Evolutionary conservation across 2,113 vertebrate genomes (phyloP).

Genomic region (human (Homo sapiens)): GRCh38 chr9:3929001-3929500

Average conservation of each 20-base stretch:
- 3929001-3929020: conserved; percentile 57
- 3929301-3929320: conserved; percentile 39
- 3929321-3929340: conserved; percentile 30
- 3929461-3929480: neutral
- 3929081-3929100: conserved; percentile 51
- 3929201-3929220: conserved; percentile 1
- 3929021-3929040: conserved; percentile 52
- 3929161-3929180: neutral
- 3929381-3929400: conserved; percentile 42
- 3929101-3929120: conserved; percentile 18
- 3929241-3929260: conserved; percentile 33
- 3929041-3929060: conserved; percentile 27
- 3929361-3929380: conserved; percentile 30
- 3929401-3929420: conserved; percentile 15
- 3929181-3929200: conserved; percentile 19
- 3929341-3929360: neutral
- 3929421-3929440: conserved; percentile 9
- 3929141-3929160: neutral
- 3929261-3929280: conserved; percentile 41
- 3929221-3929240: neutral
- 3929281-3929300: conserved; percentile 27
- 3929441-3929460: neutral
- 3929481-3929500: neutral
- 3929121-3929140: neutral
- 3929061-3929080: conserved; percentile 39